Evolutionary conservation across 2,113 vertebrate species (phyloP), one percentile per base, ranked within the genome.

Genomic region (Chaenogobius annularis): DNA sequence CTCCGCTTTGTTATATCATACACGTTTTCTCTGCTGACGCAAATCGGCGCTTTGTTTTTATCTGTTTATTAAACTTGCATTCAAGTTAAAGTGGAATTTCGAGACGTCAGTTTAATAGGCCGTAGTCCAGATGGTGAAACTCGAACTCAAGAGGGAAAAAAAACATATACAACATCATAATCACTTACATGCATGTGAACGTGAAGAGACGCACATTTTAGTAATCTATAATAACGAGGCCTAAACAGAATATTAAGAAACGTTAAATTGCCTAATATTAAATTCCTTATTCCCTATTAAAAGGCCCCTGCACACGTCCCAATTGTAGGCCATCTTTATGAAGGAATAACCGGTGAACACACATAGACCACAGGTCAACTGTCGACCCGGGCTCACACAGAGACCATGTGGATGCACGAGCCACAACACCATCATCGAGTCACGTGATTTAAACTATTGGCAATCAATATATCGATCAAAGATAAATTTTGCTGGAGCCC

Each of bases 391-490:
- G 47, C 75, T 20, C 69, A 67, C 68, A 77, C 74, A 81, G 82
- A 84, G 46, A 74, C 70, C 83, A 73, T 43, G 72, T 82, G 79
- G 83, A 6, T 88, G 56, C 23, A 13, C 23, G 56, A 26, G 23
- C 22, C 75, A 84, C n/a, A 80, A 74, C 81, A 82, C 85, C 76
- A 55, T 58, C 55, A 58, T 46, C 31, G 70, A 81, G 68, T 43
- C 69, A 68, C 35, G 35, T 63, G 50, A 72, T 62, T 76, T 76
- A 87, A 83, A 73, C 69, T 62, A 90, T 91, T 78, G 81, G 79
- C 70, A 78, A 85, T 91, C 88, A 20, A 91, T 91, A 83, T 40
- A 89, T 88, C 61, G 86, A 90, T 69, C 40, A 35, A 10, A 7
- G 58, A 85, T 90, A 86, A 50, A 84, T 90, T 74, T 54, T 55